A percentile compares a stretch with the other conserved stretches of the same genome.
phyloP scores from a whole-genome alignment of 1,140 invertebrate genomes.

The Zaprionus nigranus region DNA sequence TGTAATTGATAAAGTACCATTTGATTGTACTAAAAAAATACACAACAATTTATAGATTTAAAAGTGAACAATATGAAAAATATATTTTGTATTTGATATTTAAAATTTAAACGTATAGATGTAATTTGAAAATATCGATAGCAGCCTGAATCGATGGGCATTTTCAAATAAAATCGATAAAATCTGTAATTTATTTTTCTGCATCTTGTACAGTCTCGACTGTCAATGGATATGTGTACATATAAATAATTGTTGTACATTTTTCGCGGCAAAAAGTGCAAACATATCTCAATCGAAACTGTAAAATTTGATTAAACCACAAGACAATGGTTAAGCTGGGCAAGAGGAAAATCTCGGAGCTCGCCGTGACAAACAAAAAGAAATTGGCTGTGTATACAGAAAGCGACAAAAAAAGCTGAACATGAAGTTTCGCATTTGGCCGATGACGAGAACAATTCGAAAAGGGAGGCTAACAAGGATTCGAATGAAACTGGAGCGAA shows the following conservation, averaged over 20 bases:
- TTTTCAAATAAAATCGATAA: not conserved
- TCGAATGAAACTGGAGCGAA: slow-evolving; percentile 26
- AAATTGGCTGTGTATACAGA: slow-evolving; percentile 43
- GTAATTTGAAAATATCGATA: not conserved
- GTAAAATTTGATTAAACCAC: not conserved
- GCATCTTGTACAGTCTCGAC: slow-evolving; percentile 28
- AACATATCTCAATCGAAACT: not conserved
- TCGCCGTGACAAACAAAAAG: slow-evolving; percentile 37
- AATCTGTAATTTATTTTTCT: not conserved
- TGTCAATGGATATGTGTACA: slow-evolving; percentile 31
- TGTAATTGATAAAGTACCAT: too few species aligned
- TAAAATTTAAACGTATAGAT: not conserved
- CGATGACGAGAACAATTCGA: slow-evolving; percentile 28
- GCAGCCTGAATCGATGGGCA: not conserved
- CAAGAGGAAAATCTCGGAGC: slow-evolving; percentile 49
- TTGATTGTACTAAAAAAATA: too few species aligned
- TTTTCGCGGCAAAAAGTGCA: slow-evolving; percentile 48
- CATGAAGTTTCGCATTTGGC: slow-evolving; percentile 18
- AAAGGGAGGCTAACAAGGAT: slow-evolving; percentile 17
- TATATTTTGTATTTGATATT: too few species aligned
- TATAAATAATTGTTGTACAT: slow-evolving; percentile 38
- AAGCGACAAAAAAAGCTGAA: slow-evolving; percentile 47
- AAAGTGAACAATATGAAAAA: too few species aligned
- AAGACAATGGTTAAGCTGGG: slow-evolving; percentile 57
- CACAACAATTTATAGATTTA: too few species aligned